phyloP scores from a whole-genome alignment of 2,888 invertebrate genomes.

The Sesia apiformis region DNA sequence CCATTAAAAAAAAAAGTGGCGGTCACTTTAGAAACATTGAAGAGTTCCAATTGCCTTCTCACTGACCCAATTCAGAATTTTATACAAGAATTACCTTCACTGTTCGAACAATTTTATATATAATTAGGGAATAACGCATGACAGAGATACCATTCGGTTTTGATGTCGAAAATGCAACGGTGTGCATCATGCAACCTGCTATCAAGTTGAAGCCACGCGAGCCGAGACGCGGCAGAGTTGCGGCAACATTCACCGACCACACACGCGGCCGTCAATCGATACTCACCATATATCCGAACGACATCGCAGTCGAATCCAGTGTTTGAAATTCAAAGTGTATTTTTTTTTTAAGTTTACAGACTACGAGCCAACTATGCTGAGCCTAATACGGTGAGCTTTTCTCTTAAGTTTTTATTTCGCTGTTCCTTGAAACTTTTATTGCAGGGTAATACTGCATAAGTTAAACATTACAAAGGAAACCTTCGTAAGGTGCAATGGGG shows the following conservation, averaged over 20 bases:
- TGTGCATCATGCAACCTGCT: constrained; percentile 54
- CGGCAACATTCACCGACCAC: constrained; percentile 41
- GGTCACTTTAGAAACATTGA: too few species aligned
- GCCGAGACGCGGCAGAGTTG: constrained; percentile 38
- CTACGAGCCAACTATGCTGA: constrained; percentile 46
- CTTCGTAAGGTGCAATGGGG: too few species aligned
- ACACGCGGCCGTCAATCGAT: constrained; percentile 28
- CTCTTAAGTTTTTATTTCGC: neutral
- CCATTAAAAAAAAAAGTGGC: too few species aligned
- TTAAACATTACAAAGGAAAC: neutral
- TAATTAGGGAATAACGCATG: neutral
- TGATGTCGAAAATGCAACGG: constrained; percentile 44
- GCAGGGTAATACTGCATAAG: neutral
- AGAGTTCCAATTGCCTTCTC: too few species aligned
- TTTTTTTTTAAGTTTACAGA: constrained; percentile 18
- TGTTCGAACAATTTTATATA: too few species aligned
- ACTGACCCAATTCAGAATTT: too few species aligned
- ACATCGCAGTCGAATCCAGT: constrained; percentile 23
- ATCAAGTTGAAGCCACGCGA: constrained; percentile 59
- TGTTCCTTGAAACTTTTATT: neutral
- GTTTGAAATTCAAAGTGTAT: constrained; percentile 9
- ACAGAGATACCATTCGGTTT: neutral
- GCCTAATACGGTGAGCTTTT: constrained; percentile 48
- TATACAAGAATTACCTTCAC: too few species aligned
- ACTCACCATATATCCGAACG: neutral